Evolutionary conservation across 1,140 invertebrate species (phyloP), one percentile per base, ranked within the genome.

Genomic region (Radopholus similis): DNA sequence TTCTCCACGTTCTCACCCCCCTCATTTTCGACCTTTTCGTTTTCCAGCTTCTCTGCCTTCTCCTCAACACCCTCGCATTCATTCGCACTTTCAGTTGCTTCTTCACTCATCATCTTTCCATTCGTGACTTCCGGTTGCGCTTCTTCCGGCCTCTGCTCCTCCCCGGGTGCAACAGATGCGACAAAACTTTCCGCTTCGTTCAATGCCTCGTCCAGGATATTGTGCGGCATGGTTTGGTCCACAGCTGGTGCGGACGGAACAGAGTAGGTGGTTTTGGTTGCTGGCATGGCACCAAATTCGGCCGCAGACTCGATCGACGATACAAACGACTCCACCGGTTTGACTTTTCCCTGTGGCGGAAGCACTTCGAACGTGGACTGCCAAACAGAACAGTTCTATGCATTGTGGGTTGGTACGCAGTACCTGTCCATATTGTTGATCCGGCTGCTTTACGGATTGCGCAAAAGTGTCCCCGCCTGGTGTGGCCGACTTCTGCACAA

Each of bases 101-200:
- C 8, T 23, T 47, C 44, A 6, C 13, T 23, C 44, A 13, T 42
- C 18, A 13, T 42, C 11, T 13, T 42, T 11, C 18, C 38, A 42
- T 42, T 23, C 18, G 26, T 47, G n/a, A 2, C 38, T 8, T 2
- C 9, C 28, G 40, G 2, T 62, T 44, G 2, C 35, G 4, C 1
- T 44, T n/a, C 11, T 15, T 21, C 32, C 15, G 9, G 21, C 2
- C 4, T 37, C 11, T 35, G 15, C 47, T 62, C 32, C 30, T 62
- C 37, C 49, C 35, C 21, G 13, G 40, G 59, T 62, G 23, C 59
- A 62, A 42, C 59, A 51, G n/a, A n/a, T n/a, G n/a, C n/a, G 35
- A 62, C 63, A 63, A 37, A 64, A 63, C 28, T 72, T 71, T 72
- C 68, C 32, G 68, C 68, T 40, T 72, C 68, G 59, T 70, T 72